Evolutionary conservation across 1,140 invertebrate genomes (phyloP), one percentile per base, ranked within the genome.

Genomic region (Hypothenemus hampei): DNA sequence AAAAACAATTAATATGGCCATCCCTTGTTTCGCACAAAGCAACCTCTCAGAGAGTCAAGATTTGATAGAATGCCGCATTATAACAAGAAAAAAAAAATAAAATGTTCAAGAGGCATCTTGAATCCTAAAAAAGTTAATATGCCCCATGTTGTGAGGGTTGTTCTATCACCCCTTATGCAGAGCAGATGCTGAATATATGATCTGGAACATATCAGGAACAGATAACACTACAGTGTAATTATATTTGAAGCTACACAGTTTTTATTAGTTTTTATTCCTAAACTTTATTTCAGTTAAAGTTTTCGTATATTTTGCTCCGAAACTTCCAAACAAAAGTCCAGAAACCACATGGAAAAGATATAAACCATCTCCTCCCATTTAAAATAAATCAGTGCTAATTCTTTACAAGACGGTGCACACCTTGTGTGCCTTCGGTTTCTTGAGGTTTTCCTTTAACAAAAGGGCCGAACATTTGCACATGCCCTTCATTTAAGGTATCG

Each of bases 401-500:
- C 56, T 51, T 46, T 46, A 33, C 44, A 31, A 48, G 22, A 16
- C 19, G 11, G n/a, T 13, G 43, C 47, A 46, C 56, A 51, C 47
- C 55, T 57, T 57, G 45, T 41, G 39, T 23, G 26, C 24, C 10
- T 22, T 21, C 5, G 23, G 36, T 58, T 51, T 47, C 56, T 58
- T 58, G 48, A 58, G 56, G 56, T 58, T 47, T n/a, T 45, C 10
- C 22, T 18, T 24, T 35, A 44, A 36, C 41, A 58, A 51, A 45
- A 50, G 37, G 29, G 41, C 40, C 48, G 29, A 41, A 51, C 16
- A 33, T 45, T 58, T 52, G 56, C 56, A 58, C 56, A 58, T 58
- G 56, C 56, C 56, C 56, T 58, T 58, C 59, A 54, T 61, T 61
- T 56, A 60, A 47, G 54, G 47, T 52, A 49, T 51, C 58, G 46